Evolutionary conservation across 2,113 vertebrate species (phyloP).

Genomic region (Elgaria multicarinata): DNA sequence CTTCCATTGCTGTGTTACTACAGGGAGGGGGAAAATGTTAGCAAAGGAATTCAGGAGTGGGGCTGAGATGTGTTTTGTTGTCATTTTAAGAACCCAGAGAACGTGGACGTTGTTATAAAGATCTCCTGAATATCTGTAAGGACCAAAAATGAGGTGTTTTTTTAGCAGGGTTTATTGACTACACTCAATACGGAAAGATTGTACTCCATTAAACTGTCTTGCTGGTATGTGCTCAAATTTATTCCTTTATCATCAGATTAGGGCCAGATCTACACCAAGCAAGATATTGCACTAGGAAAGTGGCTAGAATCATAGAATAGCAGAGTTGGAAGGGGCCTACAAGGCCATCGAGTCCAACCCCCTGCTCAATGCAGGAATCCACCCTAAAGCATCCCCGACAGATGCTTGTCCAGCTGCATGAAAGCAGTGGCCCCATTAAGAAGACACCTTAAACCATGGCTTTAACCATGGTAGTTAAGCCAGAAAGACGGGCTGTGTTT

Average conservation of each 20-base stretch:
- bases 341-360: too few species aligned
- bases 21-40: neutral
- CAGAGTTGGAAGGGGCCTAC: too few species aligned
- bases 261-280: too few species aligned
- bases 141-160: neutral
- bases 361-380: too few species aligned
- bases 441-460: too few species aligned
- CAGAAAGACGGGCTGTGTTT: too few species aligned
- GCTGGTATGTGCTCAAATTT: neutral
- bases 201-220: neutral
- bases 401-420: too few species aligned
- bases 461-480: too few species aligned
- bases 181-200: neutral
- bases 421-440: too few species aligned
- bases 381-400: too few species aligned
- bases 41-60: neutral
- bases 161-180: neutral
- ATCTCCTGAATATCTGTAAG: accelerated
- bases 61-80: neutral
- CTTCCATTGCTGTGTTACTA: neutral
- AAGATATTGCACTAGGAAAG: too few species aligned
- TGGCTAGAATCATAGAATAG: too few species aligned
- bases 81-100: neutral
- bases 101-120: neutral
- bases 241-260: neutral